These are phyloP conservation scores for Drosophila pseudotakahashii DNA, from an alignment of 2,888 invertebrate species.

Conservation along the genomic window DNA sequence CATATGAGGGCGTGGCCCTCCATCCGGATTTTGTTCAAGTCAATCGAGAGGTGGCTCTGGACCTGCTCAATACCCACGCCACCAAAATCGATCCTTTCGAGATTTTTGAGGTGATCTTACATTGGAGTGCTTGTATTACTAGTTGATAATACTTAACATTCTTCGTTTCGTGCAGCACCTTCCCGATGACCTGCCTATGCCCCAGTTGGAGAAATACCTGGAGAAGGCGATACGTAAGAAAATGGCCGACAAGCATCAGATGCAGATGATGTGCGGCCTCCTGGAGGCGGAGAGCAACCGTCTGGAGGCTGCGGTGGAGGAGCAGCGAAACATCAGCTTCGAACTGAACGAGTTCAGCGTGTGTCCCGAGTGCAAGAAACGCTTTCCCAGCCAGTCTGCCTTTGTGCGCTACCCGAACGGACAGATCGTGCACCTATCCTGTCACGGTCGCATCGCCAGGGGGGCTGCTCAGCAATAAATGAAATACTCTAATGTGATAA, in stretches of 20 bases:
- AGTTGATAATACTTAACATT: not conserved
- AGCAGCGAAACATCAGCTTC: constrained; percentile 91
- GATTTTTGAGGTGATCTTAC: constrained; percentile 84
- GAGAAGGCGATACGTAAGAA: constrained; percentile 91
- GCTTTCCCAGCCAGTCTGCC: constrained; percentile 96
- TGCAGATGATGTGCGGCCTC: constrained; percentile 92
- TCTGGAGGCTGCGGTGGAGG: constrained; percentile 91
- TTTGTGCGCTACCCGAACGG: constrained; percentile 96
- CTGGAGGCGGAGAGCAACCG: constrained; percentile 94
- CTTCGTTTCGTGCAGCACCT: constrained; percentile 86
- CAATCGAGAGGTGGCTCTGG: constrained; percentile 91
- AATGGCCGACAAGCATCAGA: constrained; percentile 89
- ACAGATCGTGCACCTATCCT: constrained; percentile 96
- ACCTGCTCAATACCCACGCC: constrained; percentile 93
- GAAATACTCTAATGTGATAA: constrained; percentile 9
- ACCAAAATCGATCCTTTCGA: constrained; percentile 92
- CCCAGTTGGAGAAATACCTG: constrained; percentile 91
- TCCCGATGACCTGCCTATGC: constrained; percentile 91
- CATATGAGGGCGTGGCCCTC: constrained; percentile 81
- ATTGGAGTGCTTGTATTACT: too few relatives aligned
- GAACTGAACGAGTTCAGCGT: constrained; percentile 93
- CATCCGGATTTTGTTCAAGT: constrained; percentile 88
- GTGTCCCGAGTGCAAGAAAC: constrained; percentile 96
- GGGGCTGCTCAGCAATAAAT: constrained; percentile 45
- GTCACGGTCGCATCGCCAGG: constrained; percentile 86